A percentile compares a stretch with the other conserved stretches of the same genome.
phyloP scores from a whole-genome alignment of 2,888 invertebrate genomes.

The Antitype chi region DNA sequence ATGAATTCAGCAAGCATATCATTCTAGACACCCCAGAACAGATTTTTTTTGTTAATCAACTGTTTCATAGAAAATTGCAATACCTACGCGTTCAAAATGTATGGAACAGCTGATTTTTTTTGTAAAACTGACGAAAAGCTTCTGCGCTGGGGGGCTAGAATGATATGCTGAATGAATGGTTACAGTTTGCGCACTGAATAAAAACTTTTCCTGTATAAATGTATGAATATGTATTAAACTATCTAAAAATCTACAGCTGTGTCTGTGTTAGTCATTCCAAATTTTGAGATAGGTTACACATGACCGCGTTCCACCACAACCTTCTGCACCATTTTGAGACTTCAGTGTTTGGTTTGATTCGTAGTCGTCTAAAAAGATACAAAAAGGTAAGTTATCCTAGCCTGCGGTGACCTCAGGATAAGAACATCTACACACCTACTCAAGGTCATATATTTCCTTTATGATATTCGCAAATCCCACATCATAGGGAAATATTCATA shows the following conservation, averaged over 20 bases:
- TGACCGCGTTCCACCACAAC: not conserved
- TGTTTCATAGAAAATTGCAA: no score
- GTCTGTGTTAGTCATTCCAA: not conserved
- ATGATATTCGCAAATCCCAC: not conserved
- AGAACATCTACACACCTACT: not conserved
- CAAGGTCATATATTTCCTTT: not conserved
- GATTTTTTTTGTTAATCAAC: no score
- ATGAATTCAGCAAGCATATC: no score
- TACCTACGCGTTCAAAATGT: no score
- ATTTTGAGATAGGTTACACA: not conserved
- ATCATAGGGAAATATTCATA: not conserved
- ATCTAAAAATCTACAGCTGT: not conserved
- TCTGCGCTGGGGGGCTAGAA: no score
- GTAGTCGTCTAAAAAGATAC: not conserved
- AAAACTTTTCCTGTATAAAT: no score
- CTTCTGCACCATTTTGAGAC: not conserved
- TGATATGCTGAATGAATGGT: no score
- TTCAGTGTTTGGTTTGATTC: not conserved
- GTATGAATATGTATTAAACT: not conserved
- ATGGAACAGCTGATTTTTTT: no score
- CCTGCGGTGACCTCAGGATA: not conserved
- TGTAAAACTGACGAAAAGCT: no score
- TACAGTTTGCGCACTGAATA: no score
- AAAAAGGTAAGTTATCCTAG: not conserved
- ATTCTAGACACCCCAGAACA: no score